Evolutionary conservation across 92 coral and sea anemone genomes (phyloP).

Genomic region (Diadumene lineata): DNA sequence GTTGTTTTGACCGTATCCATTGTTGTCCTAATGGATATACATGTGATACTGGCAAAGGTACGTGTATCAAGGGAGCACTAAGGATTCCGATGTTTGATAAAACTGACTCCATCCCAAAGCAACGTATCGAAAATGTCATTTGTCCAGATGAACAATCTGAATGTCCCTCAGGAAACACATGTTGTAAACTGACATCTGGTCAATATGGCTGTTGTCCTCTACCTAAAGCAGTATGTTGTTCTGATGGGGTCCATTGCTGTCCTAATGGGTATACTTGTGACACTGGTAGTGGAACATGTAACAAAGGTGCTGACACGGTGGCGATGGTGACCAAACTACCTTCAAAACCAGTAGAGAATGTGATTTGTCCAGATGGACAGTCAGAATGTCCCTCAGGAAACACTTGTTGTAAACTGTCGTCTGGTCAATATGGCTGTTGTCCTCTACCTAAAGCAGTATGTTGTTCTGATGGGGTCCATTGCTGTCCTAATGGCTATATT

Average conservation of each 20-base stretch:
- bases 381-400: background rate
- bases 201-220: background rate
- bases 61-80: background rate
- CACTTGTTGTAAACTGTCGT: background rate
- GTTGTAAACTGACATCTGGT: background rate
- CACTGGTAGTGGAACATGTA: conserved; percentile 47
- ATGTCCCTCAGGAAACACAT: background rate
- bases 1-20: background rate
- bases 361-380: conserved; percentile 48
- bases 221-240: background rate
- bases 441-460: background rate
- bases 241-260: background rate
- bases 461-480: background rate
- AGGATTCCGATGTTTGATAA: background rate
- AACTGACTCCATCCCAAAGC: background rate
- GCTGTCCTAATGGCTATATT: background rate
- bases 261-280: conserved; percentile 34
- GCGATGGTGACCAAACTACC: background rate
- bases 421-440: background rate
- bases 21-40: background rate
- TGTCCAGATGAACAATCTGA: background rate
- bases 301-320: background rate
- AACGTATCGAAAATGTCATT: background rate
- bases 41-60: background rate
- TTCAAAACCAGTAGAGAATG: conserved; percentile 13